Evolutionary conservation across 1,140 invertebrate species (phyloP), one percentile per base, ranked within the genome.

Genomic region (Drosophila varians): DNA sequence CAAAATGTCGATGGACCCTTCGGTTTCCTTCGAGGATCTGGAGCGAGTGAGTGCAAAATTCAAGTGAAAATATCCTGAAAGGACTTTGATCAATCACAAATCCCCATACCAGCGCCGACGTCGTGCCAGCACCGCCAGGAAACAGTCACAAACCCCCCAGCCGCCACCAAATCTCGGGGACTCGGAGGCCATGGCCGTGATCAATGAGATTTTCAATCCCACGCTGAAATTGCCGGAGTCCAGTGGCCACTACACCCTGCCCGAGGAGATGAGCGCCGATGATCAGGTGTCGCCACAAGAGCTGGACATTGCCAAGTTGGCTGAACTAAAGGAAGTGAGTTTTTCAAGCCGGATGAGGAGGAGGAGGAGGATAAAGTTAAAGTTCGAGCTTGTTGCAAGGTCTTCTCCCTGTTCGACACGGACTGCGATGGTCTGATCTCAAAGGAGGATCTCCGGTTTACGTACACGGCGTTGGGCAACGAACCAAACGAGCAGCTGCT

Each of bases 371-470:
- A 21, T 6, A 11, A n/a, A 8, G 7, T 26, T 19, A 7, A 42
- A 16, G 14, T 46, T 42, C 14, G 31, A 34, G 19, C 12, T 23
- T 23, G n/a, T 28, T 11, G 21, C 1, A 69, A 94, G 94, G 93
- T 93, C 0, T 94, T 94, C 62, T 82, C 92, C 11, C 82, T 94
- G 1, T 94, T 94, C 55, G 93, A 94, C 58, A 74, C 93, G 70
- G 92, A 94, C 55, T 92, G 92, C 3, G 93, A 94, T 73, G 94
- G 93, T 0, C 91, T 93, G 45, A 94, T 94, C 46, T 93, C 93
- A 47, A 91, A 92, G 62, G 92, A 92, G 23, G 94, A 94, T 78
- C 84, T 94, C 31, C 91, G 93, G 3, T 92, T 91, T 23, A 94
- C 93, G 0, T 92, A 93, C n/a, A 88, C 92, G 5, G 93, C 93